phyloP scores from a whole-genome alignment of 2,113 vertebrate species.

The Hyla sarda region DNA sequence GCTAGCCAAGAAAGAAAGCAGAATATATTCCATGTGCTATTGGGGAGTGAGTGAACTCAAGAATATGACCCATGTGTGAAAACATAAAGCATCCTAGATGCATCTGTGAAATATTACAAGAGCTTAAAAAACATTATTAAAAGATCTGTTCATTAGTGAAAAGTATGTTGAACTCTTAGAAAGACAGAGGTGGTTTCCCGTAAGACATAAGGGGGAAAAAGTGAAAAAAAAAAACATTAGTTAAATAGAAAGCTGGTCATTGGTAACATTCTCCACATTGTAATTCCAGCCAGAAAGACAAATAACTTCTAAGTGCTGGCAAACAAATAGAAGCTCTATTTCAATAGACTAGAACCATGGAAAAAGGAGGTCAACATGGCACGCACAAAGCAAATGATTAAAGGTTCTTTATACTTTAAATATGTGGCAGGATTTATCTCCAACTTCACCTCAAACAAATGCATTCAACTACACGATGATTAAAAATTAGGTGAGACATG shows the following conservation, averaged over 20 bases:
- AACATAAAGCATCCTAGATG: slow-evolving; percentile 35
- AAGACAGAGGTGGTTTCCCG: slow-evolving; percentile 27
- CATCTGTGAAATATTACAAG: slow-evolving; percentile 47
- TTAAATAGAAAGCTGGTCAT: neutral
- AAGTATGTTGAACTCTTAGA: slow-evolving; percentile 27
- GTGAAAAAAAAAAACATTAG: neutral
- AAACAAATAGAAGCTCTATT: slow-evolving; percentile 8
- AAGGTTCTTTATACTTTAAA: neutral
- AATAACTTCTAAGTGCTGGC: slow-evolving; percentile 34
- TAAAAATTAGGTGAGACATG: neutral
- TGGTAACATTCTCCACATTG: slow-evolving; percentile 19
- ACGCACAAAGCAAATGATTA: neutral
- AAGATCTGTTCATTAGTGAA: slow-evolving; percentile 47
- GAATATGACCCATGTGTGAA: slow-evolving; percentile 39
- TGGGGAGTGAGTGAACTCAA: slow-evolving; percentile 25
- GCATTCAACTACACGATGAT: neutral
- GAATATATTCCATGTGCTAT: slow-evolving; percentile 36
- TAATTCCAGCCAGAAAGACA: slow-evolving; percentile 27
- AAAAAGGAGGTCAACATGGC: slow-evolving; percentile 44
- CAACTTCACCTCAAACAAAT: neutral
- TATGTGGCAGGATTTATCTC: neutral
- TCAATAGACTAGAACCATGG: neutral
- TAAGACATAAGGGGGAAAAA: slow-evolving; percentile 14
- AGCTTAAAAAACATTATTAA: slow-evolving; percentile 29
- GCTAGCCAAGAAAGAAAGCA: slow-evolving; percentile 14